phyloP scores from a whole-genome alignment of 1,140 invertebrate genomes.

The Aradophagus sp. region DNA sequence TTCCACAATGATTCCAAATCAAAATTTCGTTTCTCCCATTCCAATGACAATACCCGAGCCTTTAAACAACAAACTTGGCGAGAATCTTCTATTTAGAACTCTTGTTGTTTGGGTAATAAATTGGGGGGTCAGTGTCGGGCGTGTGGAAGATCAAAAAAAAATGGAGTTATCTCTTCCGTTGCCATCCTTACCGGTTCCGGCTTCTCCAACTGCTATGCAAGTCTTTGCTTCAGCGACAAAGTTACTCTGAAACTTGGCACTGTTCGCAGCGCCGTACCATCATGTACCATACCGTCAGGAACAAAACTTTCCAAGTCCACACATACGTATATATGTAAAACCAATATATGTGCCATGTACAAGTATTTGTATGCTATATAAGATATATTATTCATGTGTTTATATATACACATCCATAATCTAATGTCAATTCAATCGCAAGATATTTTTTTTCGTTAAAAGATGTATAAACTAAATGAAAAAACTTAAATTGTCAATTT shows the following conservation, averaged over 20 bases:
- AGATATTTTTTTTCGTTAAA: too few relatives aligned
- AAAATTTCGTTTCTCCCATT: too few relatives aligned
- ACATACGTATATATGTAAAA: too few relatives aligned
- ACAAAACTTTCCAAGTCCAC: conserved; percentile 15
- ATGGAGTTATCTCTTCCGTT: conserved; percentile 9
- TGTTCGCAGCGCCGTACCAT: conserved; percentile 46
- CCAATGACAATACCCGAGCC: conserved; percentile 1
- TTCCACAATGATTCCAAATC: too few relatives aligned
- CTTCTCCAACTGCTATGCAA: conserved; percentile 54
- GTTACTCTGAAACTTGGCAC: conserved; percentile 65
- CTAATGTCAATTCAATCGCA: too few relatives aligned
- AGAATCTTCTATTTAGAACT: conserved; percentile 56
- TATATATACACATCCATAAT: too few relatives aligned
- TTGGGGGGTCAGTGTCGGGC: conserved; percentile 55
- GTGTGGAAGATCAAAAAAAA: conserved; percentile 42
- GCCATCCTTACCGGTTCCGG: conserved; percentile 13
- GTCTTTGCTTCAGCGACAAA: conserved; percentile 55
- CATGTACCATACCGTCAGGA: conserved; percentile 32
- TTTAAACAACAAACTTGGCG: conserved; percentile 37
- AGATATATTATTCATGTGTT: too few relatives aligned
- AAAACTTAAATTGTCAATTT: too few relatives aligned
- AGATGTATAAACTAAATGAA: too few relatives aligned
- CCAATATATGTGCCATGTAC: too few relatives aligned
- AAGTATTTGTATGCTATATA: too few relatives aligned
- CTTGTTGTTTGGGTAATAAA: conserved; percentile 58